Base-by-base conservation (phyloP, 2,888 invertebrate genomes). In the Synanthedon vespiformis region DNA sequence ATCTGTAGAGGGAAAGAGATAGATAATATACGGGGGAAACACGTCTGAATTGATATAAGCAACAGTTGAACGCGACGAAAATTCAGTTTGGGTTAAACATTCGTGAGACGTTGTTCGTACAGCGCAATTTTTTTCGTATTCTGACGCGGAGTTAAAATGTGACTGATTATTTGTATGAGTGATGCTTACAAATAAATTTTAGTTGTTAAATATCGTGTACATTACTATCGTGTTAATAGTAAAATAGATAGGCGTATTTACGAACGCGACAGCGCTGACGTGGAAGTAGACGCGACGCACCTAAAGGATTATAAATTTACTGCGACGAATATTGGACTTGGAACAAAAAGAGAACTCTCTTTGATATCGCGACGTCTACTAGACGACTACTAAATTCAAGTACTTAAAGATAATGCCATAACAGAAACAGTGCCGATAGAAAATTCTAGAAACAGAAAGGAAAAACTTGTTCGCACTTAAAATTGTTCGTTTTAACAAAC, bases 21-120 rank as follows among this genome's bases (percentile, higher is more conserved):
- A 59, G 64, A 57, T 18, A 49, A 48, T 47, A 54, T 56, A 78
- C 68, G 79, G 78, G 80, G 80, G 81, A 75, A 74, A 61, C 68
- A 64, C 68, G 69, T 61, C 63, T 73, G 81, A 83, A 79, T 80
- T 87, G 81, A 86, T 87, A 87, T 83, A 87, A 87, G 79, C 86
- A 80, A 85, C 83, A 75, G 81, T 78, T 76, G 77, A 73, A 75
- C 78, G 71, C 72, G 66, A 72, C 77, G 70, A 79, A 81, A 82
- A 80, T 77, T 86, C 80, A 87, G 86, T 87, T 78, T 67, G 76
- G 62, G 72, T 74, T 70, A 72, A 76, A 71, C 75, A 59, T 67
- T 67, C 70, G 75, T 62, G 70, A 61, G 67, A 71, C 58, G 68
- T 67, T 58, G 70, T 71, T 68, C 60, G 65, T 67, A 68, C 63